These are phyloP conservation scores for Elgaria multicarinata DNA, from an alignment of 2,113 vertebrate genomes.

Conservation along the genomic window DNA sequence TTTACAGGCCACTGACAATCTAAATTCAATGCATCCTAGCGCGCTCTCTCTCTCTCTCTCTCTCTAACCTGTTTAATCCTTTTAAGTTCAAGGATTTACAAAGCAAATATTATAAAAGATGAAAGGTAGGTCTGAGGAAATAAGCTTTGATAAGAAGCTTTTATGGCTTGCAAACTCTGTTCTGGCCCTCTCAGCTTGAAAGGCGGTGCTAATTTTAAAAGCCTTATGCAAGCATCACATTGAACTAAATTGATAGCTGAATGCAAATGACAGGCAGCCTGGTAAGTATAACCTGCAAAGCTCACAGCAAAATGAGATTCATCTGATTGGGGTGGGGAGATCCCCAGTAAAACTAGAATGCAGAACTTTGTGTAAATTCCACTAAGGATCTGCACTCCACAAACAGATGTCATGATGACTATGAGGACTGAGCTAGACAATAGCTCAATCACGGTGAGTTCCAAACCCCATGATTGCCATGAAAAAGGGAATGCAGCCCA, in stretches of 20 bases:
- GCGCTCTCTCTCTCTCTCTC: slow-evolving; percentile 33
- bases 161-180: slow-evolving; percentile 74
- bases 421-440: neutral
- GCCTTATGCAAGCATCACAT: slow-evolving; percentile 58
- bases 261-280: slow-evolving; percentile 34
- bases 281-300: neutral
- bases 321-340: neutral
- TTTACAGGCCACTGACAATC: slow-evolving; percentile 53
- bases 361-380: neutral
- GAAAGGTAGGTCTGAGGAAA: slow-evolving; percentile 80
- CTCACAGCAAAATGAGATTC: neutral
- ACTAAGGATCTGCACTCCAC: neutral
- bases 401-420: neutral
- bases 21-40: slow-evolving; percentile 60
- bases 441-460: neutral
- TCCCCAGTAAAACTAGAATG: neutral
- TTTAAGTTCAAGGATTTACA: slow-evolving; percentile 78
- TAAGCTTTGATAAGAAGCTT: slow-evolving; percentile 74
- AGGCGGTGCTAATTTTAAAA: slow-evolving; percentile 72
- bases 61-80: slow-evolving; percentile 72
- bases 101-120: slow-evolving; percentile 81
- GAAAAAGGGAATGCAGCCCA: too few species aligned
- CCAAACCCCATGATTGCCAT: too few species aligned
- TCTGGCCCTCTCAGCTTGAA: slow-evolving; percentile 70
- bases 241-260: slow-evolving; percentile 5